Percentiles rank a stretch among this genome's conserved stretches.
These are phyloP conservation scores for Oryctes rhinoceros DNA, from an alignment of 1,140 invertebrate species.

Conservation along the genomic window DNA sequence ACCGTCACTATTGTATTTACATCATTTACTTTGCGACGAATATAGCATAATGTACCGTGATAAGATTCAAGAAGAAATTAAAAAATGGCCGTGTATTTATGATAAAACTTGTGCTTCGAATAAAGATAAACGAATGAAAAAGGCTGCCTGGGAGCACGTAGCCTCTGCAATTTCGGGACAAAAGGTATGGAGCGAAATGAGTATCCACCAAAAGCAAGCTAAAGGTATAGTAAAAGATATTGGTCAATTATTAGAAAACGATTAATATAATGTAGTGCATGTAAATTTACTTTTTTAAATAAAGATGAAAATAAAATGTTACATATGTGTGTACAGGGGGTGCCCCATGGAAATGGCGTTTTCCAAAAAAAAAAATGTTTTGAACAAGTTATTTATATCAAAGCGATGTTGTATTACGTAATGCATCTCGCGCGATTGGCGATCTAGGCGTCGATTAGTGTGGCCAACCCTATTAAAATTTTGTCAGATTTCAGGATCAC, in stretches of 20 bases:
- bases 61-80: not conserved
- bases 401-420: too few species aligned
- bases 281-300: too few species aligned
- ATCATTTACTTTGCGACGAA: not conserved
- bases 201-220: not conserved
- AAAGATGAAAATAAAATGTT: too few species aligned
- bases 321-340: too few species aligned
- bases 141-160: not conserved
- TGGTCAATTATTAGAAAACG: not conserved
- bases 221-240: slow-evolving; percentile 2
- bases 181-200: not conserved
- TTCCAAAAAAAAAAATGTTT: too few species aligned
- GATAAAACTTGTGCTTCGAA: not conserved
- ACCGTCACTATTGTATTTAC: not conserved
- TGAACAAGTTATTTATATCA: too few species aligned
- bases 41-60: not conserved
- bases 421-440: too few species aligned
- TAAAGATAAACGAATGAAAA: not conserved
- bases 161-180: not conserved
- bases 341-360: too few species aligned
- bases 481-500: too few species aligned
- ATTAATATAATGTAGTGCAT: too few species aligned
- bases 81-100: not conserved
- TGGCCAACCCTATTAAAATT: not conserved
- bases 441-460: too few species aligned